Percentiles rank a stretch among this genome's conserved stretches.
These are phyloP conservation scores for Micrasema minimum DNA, from an alignment of 1,140 invertebrate genomes.

Conservation along the genomic window DNA sequence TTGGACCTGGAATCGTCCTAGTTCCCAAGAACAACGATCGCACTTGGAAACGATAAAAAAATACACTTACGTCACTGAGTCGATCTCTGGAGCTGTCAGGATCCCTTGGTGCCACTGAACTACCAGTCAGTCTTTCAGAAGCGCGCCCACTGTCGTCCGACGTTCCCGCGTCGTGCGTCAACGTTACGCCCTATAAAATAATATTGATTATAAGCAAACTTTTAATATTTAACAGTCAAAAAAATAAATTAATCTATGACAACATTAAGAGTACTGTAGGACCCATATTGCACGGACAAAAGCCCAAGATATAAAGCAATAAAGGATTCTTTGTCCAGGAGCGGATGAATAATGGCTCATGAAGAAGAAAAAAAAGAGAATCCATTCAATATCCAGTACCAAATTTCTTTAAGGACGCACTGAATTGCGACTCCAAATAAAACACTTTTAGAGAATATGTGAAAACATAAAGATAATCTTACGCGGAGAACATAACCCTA, in stretches of 20 bases:
- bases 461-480: slow-evolving; percentile 24
- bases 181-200: slow-evolving; percentile 70
- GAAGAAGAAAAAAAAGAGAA: too few species aligned
- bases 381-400: too few species aligned
- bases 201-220: slow-evolving; percentile 23
- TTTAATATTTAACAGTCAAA: slow-evolving; percentile 18
- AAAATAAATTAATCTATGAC: background rate
- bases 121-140: slow-evolving; percentile 78
- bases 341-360: too few species aligned
- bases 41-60: background rate
- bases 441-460: slow-evolving; percentile 35
- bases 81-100: slow-evolving; percentile 82
- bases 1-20: too few species aligned
- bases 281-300: too few species aligned
- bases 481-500: slow-evolving; percentile 32
- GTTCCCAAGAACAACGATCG: too few species aligned
- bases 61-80: slow-evolving; percentile 79
- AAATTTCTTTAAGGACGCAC: too few species aligned
- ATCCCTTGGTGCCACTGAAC: slow-evolving; percentile 76
- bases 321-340: too few species aligned
- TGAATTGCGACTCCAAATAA: slow-evolving; percentile 17
- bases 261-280: background rate
- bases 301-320: too few species aligned
- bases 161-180: slow-evolving; percentile 77
- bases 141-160: slow-evolving; percentile 82